Base-by-base conservation (phyloP, 2,888 invertebrate genomes). In the Brachynemurus nebulosus region DNA sequence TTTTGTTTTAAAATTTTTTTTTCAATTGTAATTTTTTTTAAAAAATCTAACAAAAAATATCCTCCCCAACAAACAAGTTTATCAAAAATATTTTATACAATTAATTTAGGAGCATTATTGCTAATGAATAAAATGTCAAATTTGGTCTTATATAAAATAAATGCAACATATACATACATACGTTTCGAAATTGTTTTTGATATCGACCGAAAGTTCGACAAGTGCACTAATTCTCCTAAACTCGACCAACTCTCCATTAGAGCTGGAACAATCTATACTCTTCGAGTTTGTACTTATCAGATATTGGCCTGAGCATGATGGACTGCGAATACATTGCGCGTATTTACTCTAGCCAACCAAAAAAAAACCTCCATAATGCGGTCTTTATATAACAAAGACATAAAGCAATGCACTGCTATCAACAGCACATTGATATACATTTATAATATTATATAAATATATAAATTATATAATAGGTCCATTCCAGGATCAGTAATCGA, bases 61-160 rank as follows among this genome's bases (percentile, higher is more conserved):
- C 64, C 65, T 65, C 65, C 66, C 65, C 67, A 65, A 72, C 71
- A 72, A 73, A 65, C 63, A 71, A 72, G 70, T 68, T 72, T 75
- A 74, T 74, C 73, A 75, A 74, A 74, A 74, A 74, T 74, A 74
- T 70, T 68, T 67, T 68, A 67, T 66, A 63, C 62, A 63, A 52
- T 48, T 41, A 44, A 45, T 51, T 55, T 55, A 43, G 55, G 54
- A 52, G 48, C 48, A 43, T 46, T 47, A 47, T 52, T 52, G 53
- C 37, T 37, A 20, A 20, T 19, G 12, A n/a, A 11, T 19, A 14
- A 7, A 23, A 16, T 18, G 11, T 36, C 17, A 4, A n/a, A 36
- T 36, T 18, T 7, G 19, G 19, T 36, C 18, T n/a, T 36, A 36
- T 36, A 16, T 6, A 19, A 17, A 36, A 19, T 36, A 18, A 36